phyloP scores from a whole-genome alignment of 1,140 invertebrate genomes.

The Drosophila tropicalis region DNA sequence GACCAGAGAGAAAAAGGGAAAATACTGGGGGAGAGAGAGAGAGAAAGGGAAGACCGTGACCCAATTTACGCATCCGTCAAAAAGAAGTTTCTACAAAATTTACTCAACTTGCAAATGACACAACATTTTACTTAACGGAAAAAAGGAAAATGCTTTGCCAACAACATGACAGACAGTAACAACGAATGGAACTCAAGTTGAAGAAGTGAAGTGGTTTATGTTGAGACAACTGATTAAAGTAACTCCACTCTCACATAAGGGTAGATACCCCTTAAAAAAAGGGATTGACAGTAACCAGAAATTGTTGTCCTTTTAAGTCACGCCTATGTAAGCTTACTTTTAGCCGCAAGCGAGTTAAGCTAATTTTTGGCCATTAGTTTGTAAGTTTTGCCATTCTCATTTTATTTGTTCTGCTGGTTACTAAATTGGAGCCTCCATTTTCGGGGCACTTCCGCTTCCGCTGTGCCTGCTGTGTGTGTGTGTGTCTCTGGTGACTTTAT shows the following conservation, averaged over 20 bases:
- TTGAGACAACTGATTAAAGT: background rate
- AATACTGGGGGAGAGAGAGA: conserved; percentile 21
- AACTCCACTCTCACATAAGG: background rate
- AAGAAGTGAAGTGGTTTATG: conserved; percentile 35
- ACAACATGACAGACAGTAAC: background rate
- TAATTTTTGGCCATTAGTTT: background rate
- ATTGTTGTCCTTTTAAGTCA: background rate
- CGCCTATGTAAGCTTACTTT: background rate
- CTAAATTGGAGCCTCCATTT: background rate
- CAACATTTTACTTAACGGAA: conserved; percentile 55
- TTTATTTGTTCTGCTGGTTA: background rate
- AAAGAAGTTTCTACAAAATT: conserved; percentile 26
- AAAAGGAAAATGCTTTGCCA: background rate
- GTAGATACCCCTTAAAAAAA: too few relatives aligned
- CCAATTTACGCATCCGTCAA: conserved; percentile 44
- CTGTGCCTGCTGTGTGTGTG: background rate
- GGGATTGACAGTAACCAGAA: too few relatives aligned
- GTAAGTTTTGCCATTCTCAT: too few relatives aligned
- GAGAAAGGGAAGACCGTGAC: conserved; percentile 39
- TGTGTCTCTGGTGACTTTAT: conserved; percentile 21
- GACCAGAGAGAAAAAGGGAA: conserved; percentile 9
- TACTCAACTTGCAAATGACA: conserved; percentile 58
- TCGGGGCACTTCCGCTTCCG: conserved; percentile 22
- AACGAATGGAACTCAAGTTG: background rate
- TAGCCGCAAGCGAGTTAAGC: conserved; percentile 1